phyloP scores from a whole-genome alignment of 2,113 vertebrate genomes.

The Phycodurus eques region DNA sequence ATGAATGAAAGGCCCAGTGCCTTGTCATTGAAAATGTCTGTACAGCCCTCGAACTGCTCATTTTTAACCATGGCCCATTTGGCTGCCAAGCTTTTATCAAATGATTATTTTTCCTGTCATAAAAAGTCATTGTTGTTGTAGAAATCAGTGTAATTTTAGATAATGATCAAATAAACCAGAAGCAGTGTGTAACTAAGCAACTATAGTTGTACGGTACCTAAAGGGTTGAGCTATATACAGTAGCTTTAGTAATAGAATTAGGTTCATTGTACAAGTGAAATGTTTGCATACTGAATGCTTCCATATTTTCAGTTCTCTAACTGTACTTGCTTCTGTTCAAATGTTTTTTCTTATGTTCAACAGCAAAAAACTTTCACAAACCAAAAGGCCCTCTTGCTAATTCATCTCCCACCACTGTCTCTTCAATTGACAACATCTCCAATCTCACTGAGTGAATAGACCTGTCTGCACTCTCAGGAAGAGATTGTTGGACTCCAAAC shows the following conservation, averaged over 20 bases:
- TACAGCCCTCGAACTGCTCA: neutral
- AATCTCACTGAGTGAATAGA: neutral
- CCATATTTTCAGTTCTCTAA: neutral
- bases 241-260: neutral
- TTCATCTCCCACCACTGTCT: neutral
- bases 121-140: neutral
- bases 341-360: constrained; percentile 32
- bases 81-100: neutral
- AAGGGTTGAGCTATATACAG: no score
- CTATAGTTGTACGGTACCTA: no score
- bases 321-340: constrained; percentile 10
- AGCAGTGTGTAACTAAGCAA: no score
- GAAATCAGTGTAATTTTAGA: neutral
- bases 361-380: constrained; percentile 14
- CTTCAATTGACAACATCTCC: neutral
- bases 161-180: neutral
- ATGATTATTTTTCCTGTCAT: neutral
- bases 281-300: neutral
- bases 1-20: neutral
- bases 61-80: neutral
- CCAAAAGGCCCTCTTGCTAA: neutral
- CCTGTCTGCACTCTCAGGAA: neutral
- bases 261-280: neutral
- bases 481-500: neutral
- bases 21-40: neutral